Conservation (phyloP, 2,113 vertebrate genomes). For the Oophaga pumilio region DNA sequence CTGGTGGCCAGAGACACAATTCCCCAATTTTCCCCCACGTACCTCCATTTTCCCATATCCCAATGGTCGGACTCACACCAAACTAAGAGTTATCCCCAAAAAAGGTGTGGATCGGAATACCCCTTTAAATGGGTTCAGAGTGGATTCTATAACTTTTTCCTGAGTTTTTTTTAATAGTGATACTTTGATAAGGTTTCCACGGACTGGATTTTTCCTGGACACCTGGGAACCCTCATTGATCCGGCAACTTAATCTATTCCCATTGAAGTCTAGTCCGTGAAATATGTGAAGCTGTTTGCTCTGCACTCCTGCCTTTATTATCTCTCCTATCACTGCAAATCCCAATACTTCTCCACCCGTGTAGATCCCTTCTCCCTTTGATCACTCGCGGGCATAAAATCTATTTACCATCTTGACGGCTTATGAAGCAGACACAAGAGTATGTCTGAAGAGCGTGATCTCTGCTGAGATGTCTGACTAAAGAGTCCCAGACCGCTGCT, state of each 20-base stretch:
- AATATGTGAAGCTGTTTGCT: conserved; percentile 23
- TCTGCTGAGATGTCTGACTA: conserved; percentile 8
- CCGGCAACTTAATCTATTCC: not conserved
- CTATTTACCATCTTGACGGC: conserved; percentile 1
- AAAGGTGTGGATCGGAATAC: too few species aligned
- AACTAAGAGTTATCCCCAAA: too few species aligned
- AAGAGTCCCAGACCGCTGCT: not conserved
- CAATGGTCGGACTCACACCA: too few species aligned
- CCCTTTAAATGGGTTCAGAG: too few species aligned
- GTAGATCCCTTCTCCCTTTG: not conserved
- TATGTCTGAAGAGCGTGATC: not conserved
- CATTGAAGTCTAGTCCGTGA: not conserved
- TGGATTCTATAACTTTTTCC: too few species aligned
- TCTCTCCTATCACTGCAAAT: not conserved
- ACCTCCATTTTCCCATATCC: too few species aligned
- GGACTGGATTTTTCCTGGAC: not conserved
- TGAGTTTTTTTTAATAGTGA: not conserved
- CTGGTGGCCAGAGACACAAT: too few species aligned
- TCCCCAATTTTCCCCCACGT: too few species aligned
- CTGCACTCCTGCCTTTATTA: not conserved
- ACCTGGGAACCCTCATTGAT: not conserved
- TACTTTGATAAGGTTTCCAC: not conserved
- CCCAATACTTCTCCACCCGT: not conserved
- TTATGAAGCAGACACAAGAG: conserved; percentile 20
- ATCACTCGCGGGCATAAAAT: not conserved